Conservation (phyloP, 1,140 invertebrate species). For the Bactericera cockerelli region DNA sequence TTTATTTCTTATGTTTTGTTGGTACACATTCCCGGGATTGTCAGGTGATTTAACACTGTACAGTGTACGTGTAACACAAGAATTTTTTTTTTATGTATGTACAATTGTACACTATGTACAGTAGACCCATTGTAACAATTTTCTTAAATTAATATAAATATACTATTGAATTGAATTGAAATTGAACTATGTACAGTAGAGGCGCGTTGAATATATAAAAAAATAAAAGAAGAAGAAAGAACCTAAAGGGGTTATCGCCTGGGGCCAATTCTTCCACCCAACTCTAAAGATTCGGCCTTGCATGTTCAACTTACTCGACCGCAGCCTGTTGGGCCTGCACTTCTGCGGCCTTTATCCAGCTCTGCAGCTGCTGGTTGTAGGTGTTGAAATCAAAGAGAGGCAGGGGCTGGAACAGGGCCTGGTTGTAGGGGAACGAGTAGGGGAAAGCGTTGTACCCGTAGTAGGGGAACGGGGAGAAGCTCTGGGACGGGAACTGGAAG, state of each 20-base stretch:
- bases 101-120: no score
- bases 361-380: background rate
- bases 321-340: background rate
- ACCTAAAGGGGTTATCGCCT: background rate
- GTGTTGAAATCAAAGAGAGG: background rate
- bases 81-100: background rate
- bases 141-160: no score
- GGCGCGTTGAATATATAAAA: background rate
- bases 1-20: no score
- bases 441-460: background rate
- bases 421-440: no score
- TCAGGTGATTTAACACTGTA: no score
- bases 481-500: background rate
- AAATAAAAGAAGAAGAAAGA: background rate
- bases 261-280: no score
- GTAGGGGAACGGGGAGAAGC: background rate
- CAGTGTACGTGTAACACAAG: background rate
- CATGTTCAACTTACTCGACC: background rate
- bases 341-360: background rate
- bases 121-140: no score
- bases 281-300: no score
- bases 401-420: background rate
- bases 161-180: no score
- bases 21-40: no score
- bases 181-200: background rate